A percentile compares a stretch with the other conserved stretches of the same genome.
Conservation (phyloP, 2,797 vertebrate species). For the Paguma larvata region DNA sequence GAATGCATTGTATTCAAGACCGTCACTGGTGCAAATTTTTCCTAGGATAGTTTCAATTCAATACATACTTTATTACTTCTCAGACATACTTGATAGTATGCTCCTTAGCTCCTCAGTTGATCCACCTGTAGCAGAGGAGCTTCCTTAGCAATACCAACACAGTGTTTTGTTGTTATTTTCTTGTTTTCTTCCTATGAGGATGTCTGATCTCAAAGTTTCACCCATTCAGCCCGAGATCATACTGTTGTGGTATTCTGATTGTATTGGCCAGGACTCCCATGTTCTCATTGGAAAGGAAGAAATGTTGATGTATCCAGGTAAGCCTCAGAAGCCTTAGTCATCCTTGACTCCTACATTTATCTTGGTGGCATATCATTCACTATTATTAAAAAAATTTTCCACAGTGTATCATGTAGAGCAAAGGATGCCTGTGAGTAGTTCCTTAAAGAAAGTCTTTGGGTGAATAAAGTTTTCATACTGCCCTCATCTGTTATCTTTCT, state of each 20-base stretch:
- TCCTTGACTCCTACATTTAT: not conserved
- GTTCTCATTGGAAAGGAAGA: not conserved
- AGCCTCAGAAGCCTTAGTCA: not conserved
- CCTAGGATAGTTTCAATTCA: not conserved
- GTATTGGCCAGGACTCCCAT: not conserved
- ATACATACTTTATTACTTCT: not conserved
- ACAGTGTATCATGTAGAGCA: not conserved
- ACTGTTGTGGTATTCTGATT: not conserved
- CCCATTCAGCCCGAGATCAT: not conserved
- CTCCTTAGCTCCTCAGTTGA: not conserved
- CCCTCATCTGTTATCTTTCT: not conserved
- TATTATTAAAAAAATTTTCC: conserved; percentile 50
- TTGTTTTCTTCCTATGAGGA: not conserved
- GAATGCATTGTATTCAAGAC: not conserved
- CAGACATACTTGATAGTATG: not conserved
- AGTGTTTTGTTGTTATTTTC: not conserved
- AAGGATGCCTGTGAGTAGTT: not conserved
- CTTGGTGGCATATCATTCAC: not conserved
- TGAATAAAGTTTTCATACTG: not conserved
- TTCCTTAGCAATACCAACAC: not conserved
- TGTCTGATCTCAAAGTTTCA: not conserved
- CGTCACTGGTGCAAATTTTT: not conserved
- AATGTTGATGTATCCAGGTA: not conserved
- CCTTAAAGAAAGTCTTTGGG: not conserved
- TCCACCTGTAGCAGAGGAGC: not conserved